Evolutionary conservation across 1,140 invertebrate genomes (phyloP).

Genomic region (Drosophila equinoxialis): DNA sequence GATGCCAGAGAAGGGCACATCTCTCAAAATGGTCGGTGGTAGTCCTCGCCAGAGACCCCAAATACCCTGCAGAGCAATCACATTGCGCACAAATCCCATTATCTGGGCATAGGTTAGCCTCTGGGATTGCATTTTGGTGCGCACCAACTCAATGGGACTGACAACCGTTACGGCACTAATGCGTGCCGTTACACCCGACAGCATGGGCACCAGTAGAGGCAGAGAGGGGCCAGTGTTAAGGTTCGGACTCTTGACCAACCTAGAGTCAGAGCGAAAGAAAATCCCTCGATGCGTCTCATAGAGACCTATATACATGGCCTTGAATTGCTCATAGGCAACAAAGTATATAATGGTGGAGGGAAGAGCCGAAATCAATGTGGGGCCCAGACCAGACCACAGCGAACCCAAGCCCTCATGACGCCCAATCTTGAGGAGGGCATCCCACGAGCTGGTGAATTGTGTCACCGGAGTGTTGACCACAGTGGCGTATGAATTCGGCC

Average conservation of each 20-base stretch:
- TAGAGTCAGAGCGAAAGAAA: no score
- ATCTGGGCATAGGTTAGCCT: slow-evolving; percentile 92
- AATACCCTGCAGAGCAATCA: slow-evolving; percentile 90
- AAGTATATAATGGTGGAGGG: slow-evolving; percentile 99
- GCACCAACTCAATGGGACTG: slow-evolving; percentile 96
- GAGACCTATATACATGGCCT: slow-evolving; percentile 85
- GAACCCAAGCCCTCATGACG: slow-evolving; percentile 94
- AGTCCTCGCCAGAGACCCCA: slow-evolving; percentile 94
- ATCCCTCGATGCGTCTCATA: slow-evolving; percentile 80
- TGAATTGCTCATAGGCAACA: slow-evolving; percentile 97
- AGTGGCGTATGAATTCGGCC: slow-evolving; percentile 78
- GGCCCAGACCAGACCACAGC: slow-evolving; percentile 98
- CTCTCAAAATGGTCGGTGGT: slow-evolving; percentile 94
- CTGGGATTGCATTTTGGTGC: slow-evolving; percentile 99
- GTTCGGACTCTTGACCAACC: background rate
- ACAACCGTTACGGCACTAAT: slow-evolving; percentile 93
- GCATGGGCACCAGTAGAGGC: slow-evolving; percentile 89
- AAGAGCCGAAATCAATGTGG: slow-evolving; percentile 96
- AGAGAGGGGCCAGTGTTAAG: slow-evolving; percentile 81
- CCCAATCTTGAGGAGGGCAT: slow-evolving; percentile 97
- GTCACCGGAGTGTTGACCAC: slow-evolving; percentile 84
- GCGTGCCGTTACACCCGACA: slow-evolving; percentile 92
- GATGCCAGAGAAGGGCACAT: slow-evolving; percentile 98
- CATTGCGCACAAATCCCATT: slow-evolving; percentile 82
- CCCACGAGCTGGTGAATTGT: slow-evolving; percentile 96